Evolutionary conservation across 1,140 invertebrate species (phyloP).

Genomic region (Leptopilina clavipes): DNA sequence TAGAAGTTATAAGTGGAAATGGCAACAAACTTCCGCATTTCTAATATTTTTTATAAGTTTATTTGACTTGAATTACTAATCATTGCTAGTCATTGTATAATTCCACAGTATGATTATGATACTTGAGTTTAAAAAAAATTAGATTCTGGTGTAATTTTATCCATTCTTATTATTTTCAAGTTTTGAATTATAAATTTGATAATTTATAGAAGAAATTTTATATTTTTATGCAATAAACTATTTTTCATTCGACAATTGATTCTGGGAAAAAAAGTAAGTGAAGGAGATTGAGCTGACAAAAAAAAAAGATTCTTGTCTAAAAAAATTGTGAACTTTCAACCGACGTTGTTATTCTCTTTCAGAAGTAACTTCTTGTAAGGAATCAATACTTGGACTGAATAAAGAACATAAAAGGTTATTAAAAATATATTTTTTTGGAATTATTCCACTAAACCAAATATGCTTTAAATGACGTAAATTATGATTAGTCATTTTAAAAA

Average conservation of each 20-base stretch:
- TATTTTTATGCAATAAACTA: too few relatives aligned
- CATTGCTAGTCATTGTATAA: background rate
- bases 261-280: too few relatives aligned
- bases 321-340: constrained; percentile 3
- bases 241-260: too few relatives aligned
- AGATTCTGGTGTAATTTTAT: too few relatives aligned
- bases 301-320: too few relatives aligned
- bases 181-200: too few relatives aligned
- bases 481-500: background rate
- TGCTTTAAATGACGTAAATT: background rate
- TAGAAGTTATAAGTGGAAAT: background rate
- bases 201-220: too few relatives aligned
- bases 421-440: background rate
- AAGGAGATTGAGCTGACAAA: background rate
- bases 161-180: too few relatives aligned
- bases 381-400: constrained; percentile 7
- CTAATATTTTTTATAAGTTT: background rate
- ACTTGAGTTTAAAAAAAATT: too few relatives aligned
- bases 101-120: background rate
- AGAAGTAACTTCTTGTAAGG: background rate
- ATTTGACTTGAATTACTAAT: background rate
- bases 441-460: background rate
- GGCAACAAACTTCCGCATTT: background rate
- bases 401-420: background rate
- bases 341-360: background rate